A percentile compares a stretch with the other conserved stretches of the same genome.
Evolutionary conservation across 2,797 vertebrate species (phyloP).

Genomic region (Myotis planiceps): DNA sequence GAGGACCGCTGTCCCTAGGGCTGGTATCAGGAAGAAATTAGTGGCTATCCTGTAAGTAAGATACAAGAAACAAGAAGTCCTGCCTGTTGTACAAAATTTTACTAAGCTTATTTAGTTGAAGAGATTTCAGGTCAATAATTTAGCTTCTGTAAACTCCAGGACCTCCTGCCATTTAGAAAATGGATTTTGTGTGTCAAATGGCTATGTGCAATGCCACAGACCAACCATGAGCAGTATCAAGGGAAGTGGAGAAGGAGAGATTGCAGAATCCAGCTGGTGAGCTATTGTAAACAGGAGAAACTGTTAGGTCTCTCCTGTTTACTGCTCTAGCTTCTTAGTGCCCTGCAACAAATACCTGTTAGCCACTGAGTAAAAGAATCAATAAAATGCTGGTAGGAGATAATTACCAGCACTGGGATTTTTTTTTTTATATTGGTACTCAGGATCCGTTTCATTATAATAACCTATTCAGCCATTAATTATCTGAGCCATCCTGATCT

Average conservation of each 20-base stretch:
- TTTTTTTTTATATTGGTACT: neutral
- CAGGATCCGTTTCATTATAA: neutral
- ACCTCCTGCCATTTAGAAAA: conserved; percentile 33
- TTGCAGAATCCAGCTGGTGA: neutral
- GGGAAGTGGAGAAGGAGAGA: neutral
- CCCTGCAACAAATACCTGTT: neutral
- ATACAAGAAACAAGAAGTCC: neutral
- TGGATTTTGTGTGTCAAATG: conserved; percentile 32
- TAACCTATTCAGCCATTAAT: conserved; percentile 19
- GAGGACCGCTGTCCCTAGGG: neutral
- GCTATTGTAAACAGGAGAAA: neutral
- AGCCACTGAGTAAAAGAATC: conserved; percentile 41
- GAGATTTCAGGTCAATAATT: conserved; percentile 35
- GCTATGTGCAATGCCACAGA: neutral
- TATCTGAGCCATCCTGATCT: neutral
- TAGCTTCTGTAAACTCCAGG: conserved; percentile 33
- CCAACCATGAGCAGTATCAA: neutral
- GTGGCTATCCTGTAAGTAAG: neutral
- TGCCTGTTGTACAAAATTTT: neutral
- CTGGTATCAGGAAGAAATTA: neutral
- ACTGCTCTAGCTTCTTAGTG: neutral
- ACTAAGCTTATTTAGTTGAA: conserved; percentile 36
- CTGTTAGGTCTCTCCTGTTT: neutral
- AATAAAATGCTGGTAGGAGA: neutral
- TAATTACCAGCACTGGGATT: neutral